Conservation (phyloP, 2,888 invertebrate species). For the Arge pagana region DNA sequence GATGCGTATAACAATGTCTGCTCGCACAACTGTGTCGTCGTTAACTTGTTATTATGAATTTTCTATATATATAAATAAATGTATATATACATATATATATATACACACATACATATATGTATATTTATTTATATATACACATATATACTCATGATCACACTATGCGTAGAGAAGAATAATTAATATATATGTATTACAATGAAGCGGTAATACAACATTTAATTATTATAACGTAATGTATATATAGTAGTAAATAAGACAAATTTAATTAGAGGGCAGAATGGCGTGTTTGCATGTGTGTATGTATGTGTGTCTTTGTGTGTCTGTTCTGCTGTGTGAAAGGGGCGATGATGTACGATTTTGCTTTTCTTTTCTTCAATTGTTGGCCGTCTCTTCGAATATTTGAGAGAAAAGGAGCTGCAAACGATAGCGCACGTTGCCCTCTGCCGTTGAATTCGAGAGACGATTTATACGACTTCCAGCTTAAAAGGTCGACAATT, state of each 20-base stretch:
- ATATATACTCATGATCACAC: slow-evolving; percentile 38
- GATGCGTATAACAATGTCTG: slow-evolving; percentile 14
- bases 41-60: slow-evolving; percentile 14
- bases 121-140: slow-evolving; percentile 31
- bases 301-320: slow-evolving; percentile 26
- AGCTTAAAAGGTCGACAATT: slow-evolving; percentile 40
- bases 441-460: slow-evolving; percentile 33
- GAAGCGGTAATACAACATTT: slow-evolving; percentile 56
- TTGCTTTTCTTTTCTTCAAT: neutral
- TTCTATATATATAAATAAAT: slow-evolving; percentile 31
- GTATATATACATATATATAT: slow-evolving; percentile 33
- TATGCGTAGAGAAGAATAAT: slow-evolving; percentile 40
- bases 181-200: slow-evolving; percentile 48
- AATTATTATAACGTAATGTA: slow-evolving; percentile 52
- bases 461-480: slow-evolving; percentile 30
- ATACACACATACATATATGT: slow-evolving; percentile 38
- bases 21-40: slow-evolving; percentile 22
- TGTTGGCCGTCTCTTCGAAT: neutral
- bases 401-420: neutral
- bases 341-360: neutral
- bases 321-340: neutral
- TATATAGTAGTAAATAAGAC: slow-evolving; percentile 30
- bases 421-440: slow-evolving; percentile 32
- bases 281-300: slow-evolving; percentile 30
- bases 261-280: slow-evolving; percentile 26